Evolutionary conservation across 2,797 vertebrate genomes (phyloP), one percentile per base, ranked within the genome.

Genomic region (Channallabes apus): DNA sequence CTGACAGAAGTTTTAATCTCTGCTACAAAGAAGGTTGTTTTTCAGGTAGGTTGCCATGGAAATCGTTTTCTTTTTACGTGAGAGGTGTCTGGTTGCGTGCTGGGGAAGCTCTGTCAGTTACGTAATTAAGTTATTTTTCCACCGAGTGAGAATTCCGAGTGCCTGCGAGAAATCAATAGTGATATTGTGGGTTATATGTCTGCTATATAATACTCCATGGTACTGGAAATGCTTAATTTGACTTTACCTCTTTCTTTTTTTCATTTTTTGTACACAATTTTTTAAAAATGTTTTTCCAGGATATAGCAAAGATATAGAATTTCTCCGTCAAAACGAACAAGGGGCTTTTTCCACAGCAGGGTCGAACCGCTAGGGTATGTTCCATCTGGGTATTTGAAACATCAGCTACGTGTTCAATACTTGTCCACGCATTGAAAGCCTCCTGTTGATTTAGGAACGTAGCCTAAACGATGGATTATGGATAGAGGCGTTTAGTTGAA

Each of bases 141-240:
- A 90, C 89, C 69, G 88, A 94, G 91, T 92, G 91, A 93, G 91
- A 94, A 94, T 92, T 93, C 91, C 90, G 91, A 93, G 91, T 92
- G 93, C 86, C 51, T 93, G 92, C 93, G 90, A 91, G 88, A 93
- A 94, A 95, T 95, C 95, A 94, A 94, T 95, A 95, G 93, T 93
- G 92, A 94, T 94, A 92, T 93, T 93, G 94, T 87, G 89, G 93
- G 94, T 92, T 89, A 86, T 82, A 91, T 93, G 92, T 93, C 93
- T 93, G 91, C 91, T 90, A 92, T 94, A 91, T 94, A 94, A 94
- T 94, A 93, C 93, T 93, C 91, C 87, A 89, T 92, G 92, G 90
- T 94, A 91, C 92, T 95, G 93, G 93, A 94, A 94, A 93, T 95
- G 93, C 94, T 94, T 95, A 91, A 94, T 96, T 95, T 94, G 92